Conservation (phyloP, 1,140 invertebrate species). For the Brachionus sp. region DNA sequence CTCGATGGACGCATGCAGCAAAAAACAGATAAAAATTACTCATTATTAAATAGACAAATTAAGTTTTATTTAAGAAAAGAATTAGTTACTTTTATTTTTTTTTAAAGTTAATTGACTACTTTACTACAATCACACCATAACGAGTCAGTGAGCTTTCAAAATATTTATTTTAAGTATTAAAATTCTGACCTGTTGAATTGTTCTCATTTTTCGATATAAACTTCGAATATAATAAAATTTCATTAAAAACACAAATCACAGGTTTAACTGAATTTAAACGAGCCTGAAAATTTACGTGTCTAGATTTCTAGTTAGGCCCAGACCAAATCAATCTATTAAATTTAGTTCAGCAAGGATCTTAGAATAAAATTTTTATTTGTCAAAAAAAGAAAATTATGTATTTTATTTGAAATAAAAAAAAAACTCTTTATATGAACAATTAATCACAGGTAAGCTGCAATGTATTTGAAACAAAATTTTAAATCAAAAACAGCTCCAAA, state of each 20-base stretch:
- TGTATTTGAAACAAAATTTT: not conserved
- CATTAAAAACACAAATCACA: not conserved
- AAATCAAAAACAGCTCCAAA: not conserved
- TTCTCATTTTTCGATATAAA: not conserved
- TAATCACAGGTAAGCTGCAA: conserved; percentile 1
- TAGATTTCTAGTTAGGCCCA: not conserved
- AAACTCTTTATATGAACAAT: not conserved
- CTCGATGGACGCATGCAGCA: not conserved
- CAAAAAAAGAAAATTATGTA: not conserved
- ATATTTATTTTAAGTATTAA: conserved; percentile 39
- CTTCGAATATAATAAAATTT: not conserved
- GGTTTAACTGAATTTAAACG: not conserved
- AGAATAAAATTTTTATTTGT: not conserved
- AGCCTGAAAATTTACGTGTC: not conserved
- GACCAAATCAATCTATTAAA: not conserved
- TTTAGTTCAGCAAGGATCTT: not conserved
- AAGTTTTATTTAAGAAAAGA: not conserved
- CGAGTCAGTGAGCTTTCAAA: not conserved
- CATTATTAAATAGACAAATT: not conserved
- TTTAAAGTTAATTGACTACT: not conserved
- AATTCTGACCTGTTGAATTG: conserved; percentile 27
- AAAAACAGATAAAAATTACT: too few relatives aligned
- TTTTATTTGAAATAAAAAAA: not conserved
- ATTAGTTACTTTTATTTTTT: not conserved
- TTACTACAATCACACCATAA: not conserved